Evolutionary conservation across 2,797 vertebrate genomes (phyloP).

Genomic region (Myripristis murdjan): DNA sequence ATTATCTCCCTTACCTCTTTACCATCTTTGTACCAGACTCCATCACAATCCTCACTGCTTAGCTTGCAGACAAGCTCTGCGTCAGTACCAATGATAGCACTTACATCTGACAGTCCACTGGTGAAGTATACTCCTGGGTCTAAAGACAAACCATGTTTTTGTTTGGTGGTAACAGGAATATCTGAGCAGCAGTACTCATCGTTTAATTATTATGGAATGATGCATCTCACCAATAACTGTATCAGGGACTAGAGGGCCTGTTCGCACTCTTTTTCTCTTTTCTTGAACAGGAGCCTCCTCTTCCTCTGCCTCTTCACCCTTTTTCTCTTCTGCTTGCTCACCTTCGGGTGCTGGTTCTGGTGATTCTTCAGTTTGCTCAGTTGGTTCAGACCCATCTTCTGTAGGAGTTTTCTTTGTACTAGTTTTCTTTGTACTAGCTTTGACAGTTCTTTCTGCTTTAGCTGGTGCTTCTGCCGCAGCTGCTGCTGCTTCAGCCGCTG

Average conservation of each 20-base stretch:
- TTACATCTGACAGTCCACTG: slow-evolving; percentile 83
- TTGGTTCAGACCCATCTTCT: slow-evolving; percentile 1
- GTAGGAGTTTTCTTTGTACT: neutral
- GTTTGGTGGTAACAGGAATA: neutral
- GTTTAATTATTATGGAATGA: neutral
- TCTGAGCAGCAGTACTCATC: neutral
- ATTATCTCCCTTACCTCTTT: slow-evolving; percentile 81
- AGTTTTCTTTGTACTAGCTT: neutral
- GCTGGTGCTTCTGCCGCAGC: neutral
- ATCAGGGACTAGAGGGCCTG: slow-evolving; percentile 79
- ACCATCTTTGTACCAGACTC: slow-evolving; percentile 91
- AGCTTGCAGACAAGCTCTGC: slow-evolving; percentile 87
- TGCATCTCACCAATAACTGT: slow-evolving; percentile 76
- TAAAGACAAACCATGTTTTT: slow-evolving; percentile 40
- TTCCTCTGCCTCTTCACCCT: slow-evolving; percentile 8
- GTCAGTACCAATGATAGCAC: slow-evolving; percentile 83
- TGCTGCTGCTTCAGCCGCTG: slow-evolving; percentile 22
- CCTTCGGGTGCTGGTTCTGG: slow-evolving; percentile 14
- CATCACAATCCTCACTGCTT: slow-evolving; percentile 84
- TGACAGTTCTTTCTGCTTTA: neutral
- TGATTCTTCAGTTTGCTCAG: slow-evolving; percentile 12
- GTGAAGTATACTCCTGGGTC: slow-evolving; percentile 84
- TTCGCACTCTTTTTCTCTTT: slow-evolving; percentile 77
- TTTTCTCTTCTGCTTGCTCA: neutral
- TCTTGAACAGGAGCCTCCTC: slow-evolving; percentile 45